A percentile compares a stretch with the other conserved stretches of the same genome.
Conservation (phyloP, 2,113 vertebrate genomes). For the Alethe castanea region DNA sequence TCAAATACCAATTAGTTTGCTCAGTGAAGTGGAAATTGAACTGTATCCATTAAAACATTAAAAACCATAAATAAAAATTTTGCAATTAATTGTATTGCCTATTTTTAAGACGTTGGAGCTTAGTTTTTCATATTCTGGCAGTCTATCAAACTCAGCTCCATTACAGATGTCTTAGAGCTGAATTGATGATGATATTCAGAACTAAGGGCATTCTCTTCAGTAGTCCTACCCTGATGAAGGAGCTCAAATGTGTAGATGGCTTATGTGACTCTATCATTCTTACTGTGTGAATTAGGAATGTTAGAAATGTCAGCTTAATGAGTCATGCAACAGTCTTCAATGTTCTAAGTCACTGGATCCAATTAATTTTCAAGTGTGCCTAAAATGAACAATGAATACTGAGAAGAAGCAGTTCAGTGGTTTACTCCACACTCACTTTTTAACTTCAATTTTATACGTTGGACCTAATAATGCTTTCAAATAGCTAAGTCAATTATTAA, state of each 20-base stretch:
- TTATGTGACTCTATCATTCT: conserved; percentile 68
- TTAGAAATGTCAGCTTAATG: conserved; percentile 79
- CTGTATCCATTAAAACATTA: conserved; percentile 68
- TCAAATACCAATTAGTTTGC: conserved; percentile 33
- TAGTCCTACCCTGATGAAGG: conserved; percentile 47
- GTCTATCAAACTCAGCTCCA: conserved; percentile 69
- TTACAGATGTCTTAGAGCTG: conserved; percentile 69
- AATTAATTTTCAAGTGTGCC: conserved; percentile 66
- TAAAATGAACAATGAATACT: conserved; percentile 59
- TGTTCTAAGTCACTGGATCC: conserved; percentile 66
- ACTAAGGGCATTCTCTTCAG: conserved; percentile 32
- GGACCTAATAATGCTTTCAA: conserved; percentile 35
- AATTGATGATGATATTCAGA: conserved; percentile 64
- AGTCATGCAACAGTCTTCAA: conserved; percentile 70
- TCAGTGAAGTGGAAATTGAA: conserved; percentile 59
- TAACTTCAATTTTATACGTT: conserved; percentile 5
- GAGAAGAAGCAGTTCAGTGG: not conserved
- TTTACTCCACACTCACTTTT: not conserved
- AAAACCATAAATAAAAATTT: conserved; percentile 71
- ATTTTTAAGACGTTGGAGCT: conserved; percentile 44
- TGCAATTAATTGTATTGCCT: conserved; percentile 66
- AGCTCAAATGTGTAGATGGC: conserved; percentile 55
- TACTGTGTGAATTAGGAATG: conserved; percentile 57
- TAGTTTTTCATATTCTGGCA: conserved; percentile 44
- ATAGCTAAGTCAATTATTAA: conserved; percentile 36